Base-by-base conservation (phyloP, 2,888 invertebrate genomes). In the Drymonia ruficornis region DNA sequence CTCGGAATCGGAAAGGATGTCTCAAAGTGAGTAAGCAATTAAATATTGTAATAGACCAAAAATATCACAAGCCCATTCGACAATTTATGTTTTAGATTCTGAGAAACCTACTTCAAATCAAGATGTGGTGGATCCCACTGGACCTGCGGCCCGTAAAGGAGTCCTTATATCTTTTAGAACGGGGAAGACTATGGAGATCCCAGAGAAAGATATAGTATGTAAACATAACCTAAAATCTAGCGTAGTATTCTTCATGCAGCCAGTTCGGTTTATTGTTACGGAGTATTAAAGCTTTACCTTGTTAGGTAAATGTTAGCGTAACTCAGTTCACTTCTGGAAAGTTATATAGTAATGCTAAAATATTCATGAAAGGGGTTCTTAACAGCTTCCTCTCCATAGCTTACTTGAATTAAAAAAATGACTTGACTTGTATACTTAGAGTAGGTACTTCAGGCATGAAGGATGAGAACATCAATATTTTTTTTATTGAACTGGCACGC, bases 141-240 rank as follows among this genome's bases (percentile, higher is more conserved):
- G 96, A 0, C 97, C 97, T 0, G 94, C 96, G 13, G 95, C 96
- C 2, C 94, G 97, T 43, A 96, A 96, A 83, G 97, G 97, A 0
- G 95, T 96, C 49, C 93, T 97, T 1, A 96, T 96, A 66, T 97
- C 97, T 0, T 95, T 98, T 67, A 93, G 96, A 69, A 96, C 96
- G 36, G 96, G 97, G 9, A 96, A 96, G 82, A 94, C 96, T 0
- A 96, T 97, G 95, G 96, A 96, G 77, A 97, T 98, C 81, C 97
- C 97, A 0, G 97, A 98, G 79, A 94, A 95, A 76, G 97, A 98
- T 88, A 93, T 97, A 75, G 97, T 97, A 94, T 92, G 94, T 93
- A 72, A 80, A 78, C 71, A 78, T 83, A 86, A 83, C 83, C 81
- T 81, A 56, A 50, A 65, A 55, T 48, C 3, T 15, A 15, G 31